Evolutionary conservation across 2,888 invertebrate species (phyloP).

Genomic region (Agrochola litura): DNA sequence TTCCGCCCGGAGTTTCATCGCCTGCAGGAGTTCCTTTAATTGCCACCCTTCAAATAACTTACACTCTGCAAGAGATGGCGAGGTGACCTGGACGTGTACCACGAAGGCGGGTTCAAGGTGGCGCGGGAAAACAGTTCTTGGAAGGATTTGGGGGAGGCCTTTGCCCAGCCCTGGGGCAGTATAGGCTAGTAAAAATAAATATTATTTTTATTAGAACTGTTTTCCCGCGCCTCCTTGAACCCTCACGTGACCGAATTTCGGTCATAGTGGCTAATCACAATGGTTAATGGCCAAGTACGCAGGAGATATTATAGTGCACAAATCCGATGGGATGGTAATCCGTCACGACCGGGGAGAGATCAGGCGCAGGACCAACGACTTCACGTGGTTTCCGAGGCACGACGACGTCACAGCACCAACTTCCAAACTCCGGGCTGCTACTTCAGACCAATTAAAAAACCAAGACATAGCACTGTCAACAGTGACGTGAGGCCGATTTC

Average conservation of each 20-base stretch:
- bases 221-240: too few relatives aligned
- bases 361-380: not conserved
- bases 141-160: not conserved
- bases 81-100: not conserved
- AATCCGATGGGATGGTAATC: not conserved
- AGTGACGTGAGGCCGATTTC: too few relatives aligned
- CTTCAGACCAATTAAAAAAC: too few relatives aligned
- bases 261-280: not conserved
- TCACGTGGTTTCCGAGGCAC: not conserved
- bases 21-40: not conserved
- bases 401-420: not conserved
- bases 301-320: not conserved
- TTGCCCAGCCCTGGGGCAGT: too few relatives aligned
- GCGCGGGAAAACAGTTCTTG: too few relatives aligned
- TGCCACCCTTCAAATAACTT: slow-evolving; percentile 9
- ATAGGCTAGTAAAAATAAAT: too few relatives aligned
- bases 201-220: too few relatives aligned
- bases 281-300: not conserved
- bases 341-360: too few relatives aligned
- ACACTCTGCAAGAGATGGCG: not conserved
- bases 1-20: not conserved
- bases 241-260: not conserved
- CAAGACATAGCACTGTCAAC: too few relatives aligned
- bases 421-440: too few relatives aligned
- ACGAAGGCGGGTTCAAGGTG: not conserved